Base-by-base conservation (phyloP, 2,797 vertebrate genomes). In the Cyclopterus lumpus region DNA sequence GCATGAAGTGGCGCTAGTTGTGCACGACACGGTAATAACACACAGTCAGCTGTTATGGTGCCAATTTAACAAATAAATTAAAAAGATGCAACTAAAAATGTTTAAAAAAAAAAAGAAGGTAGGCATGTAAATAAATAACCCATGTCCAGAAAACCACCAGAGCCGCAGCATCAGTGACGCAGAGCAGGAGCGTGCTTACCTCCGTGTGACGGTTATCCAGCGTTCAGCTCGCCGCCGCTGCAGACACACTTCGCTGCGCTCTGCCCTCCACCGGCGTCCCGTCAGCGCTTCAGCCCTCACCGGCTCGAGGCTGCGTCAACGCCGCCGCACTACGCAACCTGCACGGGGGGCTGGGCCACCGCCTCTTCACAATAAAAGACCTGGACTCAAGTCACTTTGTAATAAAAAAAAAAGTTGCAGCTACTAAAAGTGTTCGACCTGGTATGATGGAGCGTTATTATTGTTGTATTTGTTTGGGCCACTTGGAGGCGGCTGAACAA, bases 131-230 rank as follows among this genome's bases (percentile, higher is more conserved):
- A 40, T 9, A 53, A 5, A 59, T 14, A 20, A 22, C 11, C 53
- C 0, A 34, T 9, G 0, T 26, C 46, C 32, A 22, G 24, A 10
- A n/a, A n/a, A n/a, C n/a, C 42, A 54, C 6, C 8, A 61, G 34
- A 53, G 8, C 24, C 12, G 20, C 20, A 63, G 54, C 55, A 49
- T 58, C 67, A 28, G 66, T 8, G 58, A 70, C 38, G 1, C 28
- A 8, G 54, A 40, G 46, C 79, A 66, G 75, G 48, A 65, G 64
- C 44, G 20, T 1, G 68, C 84, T 81, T 74, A 94, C 93, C 91
- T 89, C 62, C 49, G 57, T 36, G 72, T 69, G 88, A 8, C 83
- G 90, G 75, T 71, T 63, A 88, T 93, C 93, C 93, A 93, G 92
- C 65, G 89, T 90, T 75, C 54, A 67, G 22, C 61, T 82, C 67